These are phyloP conservation scores for Heterochromis multidens DNA, from an alignment of 2,113 vertebrate species.

Conservation along the genomic window DNA sequence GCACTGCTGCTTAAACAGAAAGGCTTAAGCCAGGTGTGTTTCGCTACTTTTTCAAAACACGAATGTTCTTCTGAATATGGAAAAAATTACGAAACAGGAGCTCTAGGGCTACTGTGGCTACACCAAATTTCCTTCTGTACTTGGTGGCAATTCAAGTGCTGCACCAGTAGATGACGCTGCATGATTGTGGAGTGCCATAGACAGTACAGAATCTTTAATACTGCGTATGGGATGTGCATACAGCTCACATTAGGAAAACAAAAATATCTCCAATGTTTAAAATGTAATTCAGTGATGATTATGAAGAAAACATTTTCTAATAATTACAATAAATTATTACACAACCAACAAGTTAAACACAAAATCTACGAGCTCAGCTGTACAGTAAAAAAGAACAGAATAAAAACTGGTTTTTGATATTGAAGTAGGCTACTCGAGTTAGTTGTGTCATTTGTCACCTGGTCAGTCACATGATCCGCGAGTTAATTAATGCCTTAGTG, in stretches of 20 bases:
- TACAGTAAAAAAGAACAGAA: neutral
- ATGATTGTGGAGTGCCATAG: neutral
- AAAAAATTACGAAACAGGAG: neutral
- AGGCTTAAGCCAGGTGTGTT: neutral
- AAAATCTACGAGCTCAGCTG: no score
- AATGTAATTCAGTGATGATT: neutral
- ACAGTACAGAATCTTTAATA: neutral
- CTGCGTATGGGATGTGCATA: neutral
- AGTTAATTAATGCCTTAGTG: neutral
- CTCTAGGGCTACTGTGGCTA: no score
- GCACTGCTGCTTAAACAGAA: no score
- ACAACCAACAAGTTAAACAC: neutral
- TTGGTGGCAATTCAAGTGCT: neutral
- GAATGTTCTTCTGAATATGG: neutral
- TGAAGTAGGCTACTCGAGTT: neutral
- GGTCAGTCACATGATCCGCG: neutral
- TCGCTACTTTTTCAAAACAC: neutral
- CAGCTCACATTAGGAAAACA: neutral
- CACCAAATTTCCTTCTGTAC: neutral
- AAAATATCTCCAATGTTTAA: neutral
- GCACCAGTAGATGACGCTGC: conserved; percentile 21
- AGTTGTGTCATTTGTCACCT: neutral
- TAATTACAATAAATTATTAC: neutral
- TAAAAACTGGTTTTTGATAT: neutral
- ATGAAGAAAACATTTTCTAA: neutral